Evolutionary conservation across 2,888 invertebrate species (phyloP).

Genomic region (Chymomyza caudatula): DNA sequence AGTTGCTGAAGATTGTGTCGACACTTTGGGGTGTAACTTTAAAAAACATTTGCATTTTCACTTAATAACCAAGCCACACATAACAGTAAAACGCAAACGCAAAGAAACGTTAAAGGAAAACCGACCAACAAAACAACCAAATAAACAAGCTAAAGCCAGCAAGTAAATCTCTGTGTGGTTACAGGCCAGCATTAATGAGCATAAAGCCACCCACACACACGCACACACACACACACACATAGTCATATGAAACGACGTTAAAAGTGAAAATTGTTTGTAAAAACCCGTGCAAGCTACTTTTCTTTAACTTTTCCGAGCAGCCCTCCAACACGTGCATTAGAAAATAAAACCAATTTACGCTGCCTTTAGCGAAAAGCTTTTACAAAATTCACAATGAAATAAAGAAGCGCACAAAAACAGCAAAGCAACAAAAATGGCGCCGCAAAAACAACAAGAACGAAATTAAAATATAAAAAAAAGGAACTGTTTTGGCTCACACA

Average conservation of each 20-base stretch:
- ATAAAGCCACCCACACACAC: slow-evolving; percentile 15
- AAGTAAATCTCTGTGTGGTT: slow-evolving; percentile 31
- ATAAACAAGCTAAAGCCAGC: slow-evolving; percentile 22
- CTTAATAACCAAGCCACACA: slow-evolving; percentile 23
- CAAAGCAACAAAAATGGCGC: slow-evolving; percentile 31
- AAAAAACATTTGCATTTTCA: slow-evolving; percentile 12
- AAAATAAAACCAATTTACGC: slow-evolving; percentile 5
- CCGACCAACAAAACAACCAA: too few species aligned
- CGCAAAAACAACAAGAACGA: slow-evolving; percentile 19
- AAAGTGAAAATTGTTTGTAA: slow-evolving; percentile 31
- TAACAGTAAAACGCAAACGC: slow-evolving; percentile 25
- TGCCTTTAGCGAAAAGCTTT: slow-evolving; percentile 1
- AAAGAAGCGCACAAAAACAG: background rate
- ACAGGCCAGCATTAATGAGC: slow-evolving; percentile 43
- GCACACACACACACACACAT: slow-evolving; percentile 1
- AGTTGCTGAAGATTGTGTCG: background rate
- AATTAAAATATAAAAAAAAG: slow-evolving; percentile 15
- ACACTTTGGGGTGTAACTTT: slow-evolving; percentile 1
- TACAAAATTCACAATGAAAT: slow-evolving; percentile 11
- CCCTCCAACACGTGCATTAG: slow-evolving; percentile 17
- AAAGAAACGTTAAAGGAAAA: background rate
- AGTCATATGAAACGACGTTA: slow-evolving; percentile 9
- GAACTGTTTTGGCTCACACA: slow-evolving; percentile 22
- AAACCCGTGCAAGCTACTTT: slow-evolving; percentile 16
- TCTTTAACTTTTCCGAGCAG: background rate